A percentile compares a stretch with the other conserved stretches of the same genome.
Evolutionary conservation across 2,113 vertebrate genomes (phyloP).

Genomic region (Jaculus jaculus): DNA sequence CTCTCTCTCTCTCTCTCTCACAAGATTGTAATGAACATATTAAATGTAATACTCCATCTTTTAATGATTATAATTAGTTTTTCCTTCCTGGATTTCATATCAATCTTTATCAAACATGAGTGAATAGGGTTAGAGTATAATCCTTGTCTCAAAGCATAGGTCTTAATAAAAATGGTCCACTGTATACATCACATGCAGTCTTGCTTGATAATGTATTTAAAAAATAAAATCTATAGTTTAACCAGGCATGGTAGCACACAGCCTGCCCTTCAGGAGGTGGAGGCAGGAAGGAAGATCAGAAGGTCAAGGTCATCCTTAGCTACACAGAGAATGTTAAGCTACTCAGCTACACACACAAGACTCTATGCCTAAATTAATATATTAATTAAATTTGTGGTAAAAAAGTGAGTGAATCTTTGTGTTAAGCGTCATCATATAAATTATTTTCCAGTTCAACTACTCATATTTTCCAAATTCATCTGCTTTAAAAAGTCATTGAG

Average conservation of each 20-base stretch:
- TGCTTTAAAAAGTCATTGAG: background rate
- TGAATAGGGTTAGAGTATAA: background rate
- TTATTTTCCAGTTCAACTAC: background rate
- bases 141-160: background rate
- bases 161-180: background rate
- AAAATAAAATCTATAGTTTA: background rate
- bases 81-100: background rate
- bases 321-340: too few relatives aligned
- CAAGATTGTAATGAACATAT: background rate
- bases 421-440: background rate
- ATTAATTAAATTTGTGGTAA: background rate
- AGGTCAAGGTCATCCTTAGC: too few relatives aligned
- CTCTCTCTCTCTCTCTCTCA: background rate
- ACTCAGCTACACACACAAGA: too few relatives aligned
- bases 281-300: too few relatives aligned
- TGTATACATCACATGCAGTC: background rate
- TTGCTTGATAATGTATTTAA: background rate
- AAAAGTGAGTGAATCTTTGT: background rate
- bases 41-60: background rate
- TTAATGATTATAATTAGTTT: background rate
- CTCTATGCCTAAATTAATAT: too few relatives aligned
- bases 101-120: background rate
- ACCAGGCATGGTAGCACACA: too few relatives aligned
- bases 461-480: constrained; percentile 28
- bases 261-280: too few relatives aligned